Evolutionary conservation across 2,888 invertebrate species (phyloP).

Genomic region (Drosophila stalkeri): DNA sequence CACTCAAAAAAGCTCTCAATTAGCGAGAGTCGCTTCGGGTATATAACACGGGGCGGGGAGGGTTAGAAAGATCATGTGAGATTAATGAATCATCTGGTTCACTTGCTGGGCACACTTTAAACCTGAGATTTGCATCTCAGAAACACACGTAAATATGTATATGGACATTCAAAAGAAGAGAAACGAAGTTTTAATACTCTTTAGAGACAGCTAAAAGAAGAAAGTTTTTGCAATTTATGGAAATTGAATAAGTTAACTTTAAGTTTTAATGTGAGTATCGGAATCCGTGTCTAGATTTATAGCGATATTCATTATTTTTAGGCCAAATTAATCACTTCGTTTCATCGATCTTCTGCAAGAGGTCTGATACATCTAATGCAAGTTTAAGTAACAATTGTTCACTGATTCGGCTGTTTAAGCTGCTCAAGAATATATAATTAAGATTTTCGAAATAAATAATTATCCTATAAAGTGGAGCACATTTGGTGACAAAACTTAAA

Average conservation of each 20-base stretch:
- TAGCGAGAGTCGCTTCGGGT: constrained; percentile 9
- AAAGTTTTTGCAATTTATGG: not conserved
- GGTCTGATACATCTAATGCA: not conserved
- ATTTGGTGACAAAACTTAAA: not conserved
- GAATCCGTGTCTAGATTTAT: not conserved
- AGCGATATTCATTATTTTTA: not conserved
- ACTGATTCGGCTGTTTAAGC: not conserved
- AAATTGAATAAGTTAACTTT: not conserved
- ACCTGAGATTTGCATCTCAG: constrained; percentile 30
- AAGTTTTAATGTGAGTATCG: not conserved
- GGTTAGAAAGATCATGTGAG: constrained; percentile 31
- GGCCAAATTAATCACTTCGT: not conserved
- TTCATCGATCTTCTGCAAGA: not conserved
- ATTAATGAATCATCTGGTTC: constrained; percentile 12
- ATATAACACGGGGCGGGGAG: not conserved
- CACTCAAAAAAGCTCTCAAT: constrained; percentile 31
- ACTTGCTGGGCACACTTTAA: constrained; percentile 19
- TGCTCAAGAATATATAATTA: not conserved
- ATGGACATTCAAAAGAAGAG: not conserved
- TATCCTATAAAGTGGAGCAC: not conserved
- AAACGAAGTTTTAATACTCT: not conserved
- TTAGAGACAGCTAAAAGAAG: too few relatives aligned
- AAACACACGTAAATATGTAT: not conserved
- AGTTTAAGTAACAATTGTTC: not conserved
- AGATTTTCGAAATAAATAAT: not conserved